Evolutionary conservation across 2,888 invertebrate species (phyloP).

Genomic region (Meloe dianella): DNA sequence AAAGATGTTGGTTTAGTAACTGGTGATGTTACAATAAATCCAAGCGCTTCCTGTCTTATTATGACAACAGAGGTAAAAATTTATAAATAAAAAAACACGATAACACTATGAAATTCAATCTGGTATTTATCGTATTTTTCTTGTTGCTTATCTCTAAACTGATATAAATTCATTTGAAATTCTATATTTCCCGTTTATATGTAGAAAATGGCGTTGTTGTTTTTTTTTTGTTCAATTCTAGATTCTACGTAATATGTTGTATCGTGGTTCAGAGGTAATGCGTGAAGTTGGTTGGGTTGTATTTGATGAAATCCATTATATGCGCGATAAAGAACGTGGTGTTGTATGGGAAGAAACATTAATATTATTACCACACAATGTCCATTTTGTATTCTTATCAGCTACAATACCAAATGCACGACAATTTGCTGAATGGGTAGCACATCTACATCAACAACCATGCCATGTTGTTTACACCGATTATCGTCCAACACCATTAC

Average conservation of each 20-base stretch:
- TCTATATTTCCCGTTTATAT: background rate
- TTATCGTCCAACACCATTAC: constrained; percentile 94
- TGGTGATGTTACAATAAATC: constrained; percentile 99
- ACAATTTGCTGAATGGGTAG: constrained; percentile 95
- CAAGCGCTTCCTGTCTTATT: constrained; percentile 95
- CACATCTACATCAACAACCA: constrained; percentile 92
- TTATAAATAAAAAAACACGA: no score
- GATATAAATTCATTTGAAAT: background rate
- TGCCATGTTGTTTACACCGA: constrained; percentile 99
- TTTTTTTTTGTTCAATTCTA: constrained; percentile 56
- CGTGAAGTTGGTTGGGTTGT: constrained; percentile 99
- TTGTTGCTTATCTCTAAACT: background rate
- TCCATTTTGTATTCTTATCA: constrained; percentile 97
- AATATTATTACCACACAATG: constrained; percentile 95
- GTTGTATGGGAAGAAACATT: constrained; percentile 99
- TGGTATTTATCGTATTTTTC: background rate
- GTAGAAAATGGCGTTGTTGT: background rate
- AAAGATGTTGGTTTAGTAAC: constrained; percentile 98
- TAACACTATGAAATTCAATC: constrained; percentile 4
- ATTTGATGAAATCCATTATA: constrained; percentile 99
- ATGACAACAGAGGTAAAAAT: constrained; percentile 95
- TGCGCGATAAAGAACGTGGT: constrained; percentile 99
- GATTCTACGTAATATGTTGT: constrained; percentile 98
- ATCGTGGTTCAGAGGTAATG: constrained; percentile 98
- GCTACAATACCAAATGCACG: constrained; percentile 99